phyloP scores from a whole-genome alignment of 2,113 vertebrate species.

The Rhodinocichla rosea region DNA sequence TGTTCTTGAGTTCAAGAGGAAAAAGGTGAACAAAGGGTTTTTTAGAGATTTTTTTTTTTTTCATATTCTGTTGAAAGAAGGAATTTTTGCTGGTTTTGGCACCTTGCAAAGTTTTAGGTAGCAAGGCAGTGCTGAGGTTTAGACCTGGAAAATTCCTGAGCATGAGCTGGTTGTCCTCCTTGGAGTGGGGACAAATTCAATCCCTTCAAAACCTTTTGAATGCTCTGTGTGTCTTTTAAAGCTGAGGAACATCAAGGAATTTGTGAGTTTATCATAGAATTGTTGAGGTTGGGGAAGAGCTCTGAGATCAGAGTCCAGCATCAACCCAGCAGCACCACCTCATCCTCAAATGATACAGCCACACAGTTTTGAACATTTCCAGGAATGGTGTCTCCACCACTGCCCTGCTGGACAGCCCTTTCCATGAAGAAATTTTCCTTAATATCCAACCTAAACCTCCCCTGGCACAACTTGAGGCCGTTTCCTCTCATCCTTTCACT shows the following conservation, averaged over 20 bases:
- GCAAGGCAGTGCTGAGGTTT: neutral
- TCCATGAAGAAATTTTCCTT: neutral
- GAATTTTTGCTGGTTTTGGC: neutral
- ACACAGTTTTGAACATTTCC: neutral
- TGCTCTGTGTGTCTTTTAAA: fast-evolving
- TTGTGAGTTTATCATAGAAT: neutral
- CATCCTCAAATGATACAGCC: neutral
- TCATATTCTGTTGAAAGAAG: neutral
- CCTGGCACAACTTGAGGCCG: neutral
- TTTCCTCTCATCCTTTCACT: neutral
- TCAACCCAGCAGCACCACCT: neutral
- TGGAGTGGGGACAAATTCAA: neutral
- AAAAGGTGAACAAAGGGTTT: neutral
- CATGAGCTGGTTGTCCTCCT: neutral
- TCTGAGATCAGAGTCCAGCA: neutral
- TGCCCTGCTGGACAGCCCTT: neutral
- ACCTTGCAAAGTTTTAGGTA: neutral
- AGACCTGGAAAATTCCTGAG: neutral
- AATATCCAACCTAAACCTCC: neutral
- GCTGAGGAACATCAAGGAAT: neutral
- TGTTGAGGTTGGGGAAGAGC: neutral
- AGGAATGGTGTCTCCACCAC: neutral
- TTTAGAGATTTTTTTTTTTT: neutral
- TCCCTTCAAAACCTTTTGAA: neutral
- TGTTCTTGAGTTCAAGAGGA: neutral